A percentile compares a stretch with the other conserved stretches of the same genome.
phyloP scores from a whole-genome alignment of 2,113 vertebrate genomes.

The Mustela nigripes region DNA sequence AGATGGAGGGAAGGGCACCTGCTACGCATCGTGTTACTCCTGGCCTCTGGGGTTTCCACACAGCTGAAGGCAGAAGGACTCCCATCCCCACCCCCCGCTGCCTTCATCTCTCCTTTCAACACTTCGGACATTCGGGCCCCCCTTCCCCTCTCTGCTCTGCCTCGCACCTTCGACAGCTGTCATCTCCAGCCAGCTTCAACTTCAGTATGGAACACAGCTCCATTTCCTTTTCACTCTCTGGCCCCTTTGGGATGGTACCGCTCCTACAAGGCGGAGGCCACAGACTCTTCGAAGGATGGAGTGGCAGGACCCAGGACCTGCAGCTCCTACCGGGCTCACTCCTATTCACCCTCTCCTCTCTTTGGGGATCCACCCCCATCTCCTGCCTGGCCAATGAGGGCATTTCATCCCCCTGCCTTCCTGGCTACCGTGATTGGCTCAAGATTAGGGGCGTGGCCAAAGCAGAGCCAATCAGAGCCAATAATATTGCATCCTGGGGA shows the following conservation, averaged over 20 bases:
- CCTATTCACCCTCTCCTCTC: accelerated
- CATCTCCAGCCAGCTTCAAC: neutral
- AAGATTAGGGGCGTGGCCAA: neutral
- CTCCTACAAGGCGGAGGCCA: neutral
- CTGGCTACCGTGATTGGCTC: neutral
- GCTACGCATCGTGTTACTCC: neutral
- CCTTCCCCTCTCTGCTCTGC: neutral
- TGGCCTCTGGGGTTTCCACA: neutral
- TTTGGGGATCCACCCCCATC: neutral
- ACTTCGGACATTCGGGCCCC: neutral
- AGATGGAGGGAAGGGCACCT: no score
- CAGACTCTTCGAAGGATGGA: neutral
- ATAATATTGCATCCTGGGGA: no score
- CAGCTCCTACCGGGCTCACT: accelerated
- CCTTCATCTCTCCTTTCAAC: neutral
- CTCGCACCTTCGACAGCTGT: neutral
- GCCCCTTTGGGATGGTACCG: neutral
- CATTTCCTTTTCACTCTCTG: neutral
- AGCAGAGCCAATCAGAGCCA: neutral
- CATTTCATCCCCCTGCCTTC: neutral
- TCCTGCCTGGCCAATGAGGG: neutral
- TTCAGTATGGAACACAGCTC: neutral
- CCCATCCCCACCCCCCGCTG: neutral
- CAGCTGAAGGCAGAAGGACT: neutral
- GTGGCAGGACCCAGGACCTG: neutral